Evolutionary conservation across 2,888 invertebrate species (phyloP), one percentile per base, ranked within the genome.

Genomic region (Vanessa cardui): DNA sequence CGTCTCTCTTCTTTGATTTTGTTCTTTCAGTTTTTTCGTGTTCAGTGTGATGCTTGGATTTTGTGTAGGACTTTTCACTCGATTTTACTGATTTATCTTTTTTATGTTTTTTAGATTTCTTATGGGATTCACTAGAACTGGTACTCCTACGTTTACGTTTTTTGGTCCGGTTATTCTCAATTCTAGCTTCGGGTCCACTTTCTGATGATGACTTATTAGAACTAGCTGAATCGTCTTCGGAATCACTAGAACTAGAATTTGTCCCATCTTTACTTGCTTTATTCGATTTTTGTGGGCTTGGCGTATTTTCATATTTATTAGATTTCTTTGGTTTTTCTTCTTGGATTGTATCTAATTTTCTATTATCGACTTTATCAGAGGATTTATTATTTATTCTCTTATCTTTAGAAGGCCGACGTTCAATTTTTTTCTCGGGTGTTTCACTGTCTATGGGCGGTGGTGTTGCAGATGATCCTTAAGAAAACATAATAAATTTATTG

Each of bases 401-500:
- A 70, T 92, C 89, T 75, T 81, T 88, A n/a, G 87, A 85, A 3
- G 71, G 67, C 5, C 86, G 87, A 52, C 82, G 82, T 69, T 89
- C 89, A 15, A 80, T 77, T 70, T 80, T 75, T 70, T 89, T 89
- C 62, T 90, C 90, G 0, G 90, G 87, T 0, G 89, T 89, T 2
- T 90, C 90, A 58, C 82, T 74, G 18, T 90, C 89, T 16, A 79
- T 71, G 0, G 90, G 90, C 0, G 92, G 92, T 0, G 90, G 90
- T 1, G 92, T 92, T 6, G 82, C 83, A 31, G 92, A 91, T 1
- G 85, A 83, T 71, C 86, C 92, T 92, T 76, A 66, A 70, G 68
- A 67, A 58, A 47, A 20, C 2, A 26, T n/a, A 7, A 47, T n/a
- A 16, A 50, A 50, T 15, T 6, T 6, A 26, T 20, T 21, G 1